Percentiles rank a stretch among this genome's conserved stretches.
phyloP scores from a whole-genome alignment of 2,113 vertebrate genomes.

The Vombatus ursinus region DNA sequence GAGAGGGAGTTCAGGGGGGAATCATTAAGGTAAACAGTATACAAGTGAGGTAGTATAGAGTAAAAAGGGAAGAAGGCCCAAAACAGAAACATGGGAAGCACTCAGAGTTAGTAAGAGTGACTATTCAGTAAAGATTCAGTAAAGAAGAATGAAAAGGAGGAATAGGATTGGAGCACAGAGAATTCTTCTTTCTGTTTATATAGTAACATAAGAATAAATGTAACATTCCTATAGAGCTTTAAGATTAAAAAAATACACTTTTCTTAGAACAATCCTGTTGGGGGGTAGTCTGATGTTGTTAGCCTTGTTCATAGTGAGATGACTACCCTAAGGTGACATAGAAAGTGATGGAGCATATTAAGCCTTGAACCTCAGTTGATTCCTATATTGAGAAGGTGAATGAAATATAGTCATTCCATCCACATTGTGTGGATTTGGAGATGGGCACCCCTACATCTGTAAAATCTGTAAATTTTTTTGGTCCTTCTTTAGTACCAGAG shows the following conservation, averaged over 20 bases:
- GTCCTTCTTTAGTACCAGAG: not conserved
- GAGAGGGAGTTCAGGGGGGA: no score
- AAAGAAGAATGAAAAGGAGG: not conserved
- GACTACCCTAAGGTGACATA: not conserved
- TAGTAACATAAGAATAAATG: not conserved
- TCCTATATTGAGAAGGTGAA: not conserved
- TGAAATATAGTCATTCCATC: not conserved
- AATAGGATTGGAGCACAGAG: not conserved
- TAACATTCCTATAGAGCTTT: not conserved
- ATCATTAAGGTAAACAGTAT: not conserved
- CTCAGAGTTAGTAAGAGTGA: not conserved
- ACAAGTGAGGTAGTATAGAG: not conserved
- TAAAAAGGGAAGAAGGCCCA: not conserved
- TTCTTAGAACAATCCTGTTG: not conserved
- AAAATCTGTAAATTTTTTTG: not conserved
- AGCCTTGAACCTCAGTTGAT: not conserved
- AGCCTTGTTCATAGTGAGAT: not conserved
- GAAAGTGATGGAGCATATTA: not conserved
- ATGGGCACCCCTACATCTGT: not conserved
- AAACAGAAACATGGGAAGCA: not conserved
- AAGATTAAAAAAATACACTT: not conserved
- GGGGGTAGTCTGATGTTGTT: not conserved
- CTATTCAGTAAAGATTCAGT: not conserved
- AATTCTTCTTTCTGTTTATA: not conserved
- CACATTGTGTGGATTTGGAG: no score